These are phyloP conservation scores for Yponomeuta sedellus DNA, from an alignment of 2,888 invertebrate species.

Conservation along the genomic window DNA sequence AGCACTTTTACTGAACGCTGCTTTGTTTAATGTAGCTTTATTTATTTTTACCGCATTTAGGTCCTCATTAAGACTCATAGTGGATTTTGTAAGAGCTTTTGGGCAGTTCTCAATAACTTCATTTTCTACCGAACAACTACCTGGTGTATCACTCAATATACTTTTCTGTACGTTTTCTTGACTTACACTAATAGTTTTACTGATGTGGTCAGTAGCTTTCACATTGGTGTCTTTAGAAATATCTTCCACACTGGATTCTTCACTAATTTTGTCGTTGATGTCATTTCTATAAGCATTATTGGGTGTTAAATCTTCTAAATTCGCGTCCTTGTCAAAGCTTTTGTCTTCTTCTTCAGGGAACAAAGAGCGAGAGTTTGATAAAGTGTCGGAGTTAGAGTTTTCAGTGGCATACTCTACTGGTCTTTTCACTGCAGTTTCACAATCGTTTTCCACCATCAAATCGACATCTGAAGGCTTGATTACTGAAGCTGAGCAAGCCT, in stretches of 20 bases:
- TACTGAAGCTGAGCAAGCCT: slow-evolving; percentile 35
- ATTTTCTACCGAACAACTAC: slow-evolving; percentile 11
- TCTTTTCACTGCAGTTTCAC: slow-evolving; percentile 15
- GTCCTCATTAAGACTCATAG: slow-evolving; percentile 48
- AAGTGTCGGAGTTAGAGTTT: slow-evolving; percentile 28
- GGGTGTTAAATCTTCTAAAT: not conserved
- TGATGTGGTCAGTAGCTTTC: not conserved
- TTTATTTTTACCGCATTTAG: slow-evolving; percentile 21
- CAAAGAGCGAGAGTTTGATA: slow-evolving; percentile 32
- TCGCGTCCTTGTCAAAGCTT: slow-evolving; percentile 19
- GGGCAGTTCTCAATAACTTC: slow-evolving; percentile 19
- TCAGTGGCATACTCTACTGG: slow-evolving; percentile 23
- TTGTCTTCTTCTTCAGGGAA: slow-evolving; percentile 30
- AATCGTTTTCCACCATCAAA: slow-evolving; percentile 30
- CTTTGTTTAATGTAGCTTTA: slow-evolving; percentile 32
- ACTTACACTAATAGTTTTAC: not conserved
- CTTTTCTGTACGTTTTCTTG: not conserved
- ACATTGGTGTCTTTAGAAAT: not conserved
- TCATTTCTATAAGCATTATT: too few relatives aligned
- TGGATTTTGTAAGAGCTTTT: slow-evolving; percentile 42
- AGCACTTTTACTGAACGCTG: slow-evolving; percentile 49
- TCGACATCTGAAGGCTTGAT: slow-evolving; percentile 33
- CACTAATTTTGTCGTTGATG: not conserved
- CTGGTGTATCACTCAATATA: not conserved
- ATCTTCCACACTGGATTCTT: not conserved